A percentile compares a stretch with the other conserved stretches of the same genome.
phyloP scores from a whole-genome alignment of 2,888 invertebrate species.

The Epicampocera succincta region DNA sequence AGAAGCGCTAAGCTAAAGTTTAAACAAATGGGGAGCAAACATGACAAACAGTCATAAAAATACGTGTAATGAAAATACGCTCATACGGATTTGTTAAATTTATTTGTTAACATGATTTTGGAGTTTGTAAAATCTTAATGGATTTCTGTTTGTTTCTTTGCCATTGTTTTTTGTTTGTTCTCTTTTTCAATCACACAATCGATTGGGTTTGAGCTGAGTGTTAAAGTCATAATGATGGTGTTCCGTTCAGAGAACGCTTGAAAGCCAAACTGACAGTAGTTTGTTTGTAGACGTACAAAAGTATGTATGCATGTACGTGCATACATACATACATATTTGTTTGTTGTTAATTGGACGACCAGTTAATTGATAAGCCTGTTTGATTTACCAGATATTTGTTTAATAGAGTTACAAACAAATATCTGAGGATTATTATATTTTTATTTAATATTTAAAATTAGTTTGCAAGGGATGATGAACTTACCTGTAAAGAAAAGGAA shows the following conservation, averaged over 20 bases:
- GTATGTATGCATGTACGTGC: no score
- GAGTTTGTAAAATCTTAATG: constrained; percentile 54
- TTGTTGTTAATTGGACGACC: constrained; percentile 64
- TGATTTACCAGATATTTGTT: constrained; percentile 31
- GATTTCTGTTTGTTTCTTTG: constrained; percentile 55
- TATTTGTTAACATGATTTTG: constrained; percentile 45
- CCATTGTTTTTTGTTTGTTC: background rate
- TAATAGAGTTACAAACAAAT: background rate
- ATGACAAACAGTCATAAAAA: constrained; percentile 26
- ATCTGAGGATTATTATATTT: background rate
- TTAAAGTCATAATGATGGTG: constrained; percentile 30
- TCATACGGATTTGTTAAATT: background rate
- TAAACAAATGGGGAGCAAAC: constrained; percentile 52
- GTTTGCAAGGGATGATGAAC: no score
- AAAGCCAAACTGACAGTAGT: constrained; percentile 65
- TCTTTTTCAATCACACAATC: constrained; percentile 15
- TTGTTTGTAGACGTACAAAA: constrained; percentile 36
- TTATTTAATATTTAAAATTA: background rate
- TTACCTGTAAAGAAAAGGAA: no score
- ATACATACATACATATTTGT: constrained; percentile 30
- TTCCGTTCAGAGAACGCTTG: constrained; percentile 56
- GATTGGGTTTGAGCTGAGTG: constrained; percentile 2
- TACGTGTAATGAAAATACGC: constrained; percentile 4
- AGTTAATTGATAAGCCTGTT: constrained; percentile 43
- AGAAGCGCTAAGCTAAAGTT: constrained; percentile 60